phyloP scores from a whole-genome alignment of 2,888 invertebrate species.

The Euplexia lucipara region DNA sequence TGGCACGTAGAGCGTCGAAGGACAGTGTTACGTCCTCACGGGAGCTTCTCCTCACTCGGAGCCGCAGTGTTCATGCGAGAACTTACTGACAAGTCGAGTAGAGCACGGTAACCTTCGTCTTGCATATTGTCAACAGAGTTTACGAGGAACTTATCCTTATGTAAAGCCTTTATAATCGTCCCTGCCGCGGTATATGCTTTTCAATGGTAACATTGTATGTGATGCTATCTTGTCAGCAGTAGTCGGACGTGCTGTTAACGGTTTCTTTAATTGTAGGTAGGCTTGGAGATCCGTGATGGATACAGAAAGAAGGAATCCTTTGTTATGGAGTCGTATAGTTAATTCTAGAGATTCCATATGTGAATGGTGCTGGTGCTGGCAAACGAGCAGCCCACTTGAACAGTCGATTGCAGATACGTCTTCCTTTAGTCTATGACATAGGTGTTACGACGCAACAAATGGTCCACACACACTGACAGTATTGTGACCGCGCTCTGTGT shows the following conservation, averaged over 20 bases:
- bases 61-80: neutral
- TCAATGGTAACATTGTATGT: too few species aligned
- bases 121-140: neutral
- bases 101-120: neutral
- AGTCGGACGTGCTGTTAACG: conserved; percentile 19
- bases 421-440: neutral
- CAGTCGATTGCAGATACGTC: neutral
- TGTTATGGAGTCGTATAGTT: neutral
- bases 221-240: neutral
- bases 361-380: neutral
- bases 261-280: conserved; percentile 21
- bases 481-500: neutral
- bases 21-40: neutral
- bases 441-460: neutral
- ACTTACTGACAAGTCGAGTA: neutral
- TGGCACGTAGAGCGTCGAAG: too few species aligned
- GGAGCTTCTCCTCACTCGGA: neutral
- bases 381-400: conserved; percentile 1
- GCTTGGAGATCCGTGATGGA: neutral
- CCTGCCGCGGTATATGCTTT: too few species aligned
- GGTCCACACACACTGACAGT: neutral
- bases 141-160: conserved; percentile 1
- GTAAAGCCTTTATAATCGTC: neutral
- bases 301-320: neutral
- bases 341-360: neutral